Conservation (phyloP, 2,888 invertebrate genomes). For the Nematopogon swammerdamellus region DNA sequence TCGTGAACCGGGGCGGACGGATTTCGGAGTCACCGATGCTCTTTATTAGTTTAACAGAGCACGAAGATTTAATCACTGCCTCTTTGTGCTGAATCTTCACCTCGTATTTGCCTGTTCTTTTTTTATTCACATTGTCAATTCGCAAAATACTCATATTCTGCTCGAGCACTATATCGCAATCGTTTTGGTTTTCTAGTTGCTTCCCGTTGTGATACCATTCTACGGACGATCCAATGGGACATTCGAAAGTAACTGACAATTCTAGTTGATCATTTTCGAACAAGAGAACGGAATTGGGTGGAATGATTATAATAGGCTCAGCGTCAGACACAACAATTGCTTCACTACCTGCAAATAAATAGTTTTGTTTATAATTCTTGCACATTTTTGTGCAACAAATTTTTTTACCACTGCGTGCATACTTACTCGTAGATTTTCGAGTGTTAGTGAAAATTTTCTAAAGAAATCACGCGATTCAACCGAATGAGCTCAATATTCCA, state of each 20-base stretch:
- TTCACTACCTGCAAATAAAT: slow-evolving; percentile 10
- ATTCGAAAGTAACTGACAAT: slow-evolving; percentile 70
- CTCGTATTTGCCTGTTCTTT: slow-evolving; percentile 86
- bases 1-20: slow-evolving; percentile 69
- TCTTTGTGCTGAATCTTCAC: slow-evolving; percentile 74
- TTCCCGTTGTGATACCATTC: slow-evolving; percentile 86
- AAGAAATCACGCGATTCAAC: no score
- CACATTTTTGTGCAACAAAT: no score
- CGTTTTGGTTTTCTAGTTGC: slow-evolving; percentile 63
- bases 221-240: slow-evolving; percentile 67
- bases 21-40: slow-evolving; percentile 57
- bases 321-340: slow-evolving; percentile 18
- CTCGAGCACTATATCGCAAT: slow-evolving; percentile 56
- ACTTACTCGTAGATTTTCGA: no score
- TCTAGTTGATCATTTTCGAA: slow-evolving; percentile 66
- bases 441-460: no score
- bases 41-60: slow-evolving; percentile 75
- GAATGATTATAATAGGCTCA: slow-evolving; percentile 66
- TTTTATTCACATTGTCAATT: slow-evolving; percentile 66
- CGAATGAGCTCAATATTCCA: no score
- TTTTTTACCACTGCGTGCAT: no score
- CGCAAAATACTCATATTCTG: slow-evolving; percentile 62
- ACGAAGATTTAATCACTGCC: slow-evolving; percentile 76
- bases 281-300: slow-evolving; percentile 72
- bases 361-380: no score